These are phyloP conservation scores for Araneus ventricosus DNA, from an alignment of 1,140 invertebrate genomes.

Conservation along the genomic window DNA sequence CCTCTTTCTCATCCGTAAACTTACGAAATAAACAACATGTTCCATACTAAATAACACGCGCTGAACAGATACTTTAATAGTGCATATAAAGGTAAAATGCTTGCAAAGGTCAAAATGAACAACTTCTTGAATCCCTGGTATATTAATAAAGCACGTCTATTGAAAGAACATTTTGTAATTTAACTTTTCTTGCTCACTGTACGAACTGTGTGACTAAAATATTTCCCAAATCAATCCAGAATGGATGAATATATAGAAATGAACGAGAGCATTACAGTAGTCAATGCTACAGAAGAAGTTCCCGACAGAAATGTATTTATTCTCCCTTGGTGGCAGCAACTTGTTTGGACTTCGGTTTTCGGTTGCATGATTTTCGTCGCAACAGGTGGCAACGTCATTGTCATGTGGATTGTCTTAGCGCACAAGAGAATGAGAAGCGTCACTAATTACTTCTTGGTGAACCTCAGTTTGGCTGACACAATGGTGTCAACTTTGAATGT, in stretches of 20 bases:
- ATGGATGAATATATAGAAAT: constrained; percentile 37
- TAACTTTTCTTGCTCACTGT: no score
- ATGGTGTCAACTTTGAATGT: constrained; percentile 96
- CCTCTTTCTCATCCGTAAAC: no score
- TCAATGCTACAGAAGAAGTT: constrained; percentile 48
- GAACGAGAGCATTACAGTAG: not conserved
- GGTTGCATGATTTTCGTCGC: constrained; percentile 93
- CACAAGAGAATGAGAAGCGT: constrained; percentile 92
- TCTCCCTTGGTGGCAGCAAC: constrained; percentile 88
- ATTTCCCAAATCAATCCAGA: not conserved
- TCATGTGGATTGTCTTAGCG: constrained; percentile 96
- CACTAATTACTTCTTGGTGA: constrained; percentile 98
- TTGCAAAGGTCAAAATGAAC: no score
- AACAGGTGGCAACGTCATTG: constrained; percentile 95
- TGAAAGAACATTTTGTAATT: not conserved
- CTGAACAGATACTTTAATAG: no score
- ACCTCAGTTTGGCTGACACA: constrained; percentile 94
- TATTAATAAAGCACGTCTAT: not conserved
- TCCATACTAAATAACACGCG: no score
- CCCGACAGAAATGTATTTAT: constrained; percentile 83
- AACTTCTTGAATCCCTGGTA: no score
- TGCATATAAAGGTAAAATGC: no score
- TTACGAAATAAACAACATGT: no score
- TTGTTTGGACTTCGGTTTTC: constrained; percentile 84
- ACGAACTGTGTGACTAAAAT: no score